phyloP scores from a whole-genome alignment of 2,113 vertebrate genomes.

The Dendropsophus ebraccatus region DNA sequence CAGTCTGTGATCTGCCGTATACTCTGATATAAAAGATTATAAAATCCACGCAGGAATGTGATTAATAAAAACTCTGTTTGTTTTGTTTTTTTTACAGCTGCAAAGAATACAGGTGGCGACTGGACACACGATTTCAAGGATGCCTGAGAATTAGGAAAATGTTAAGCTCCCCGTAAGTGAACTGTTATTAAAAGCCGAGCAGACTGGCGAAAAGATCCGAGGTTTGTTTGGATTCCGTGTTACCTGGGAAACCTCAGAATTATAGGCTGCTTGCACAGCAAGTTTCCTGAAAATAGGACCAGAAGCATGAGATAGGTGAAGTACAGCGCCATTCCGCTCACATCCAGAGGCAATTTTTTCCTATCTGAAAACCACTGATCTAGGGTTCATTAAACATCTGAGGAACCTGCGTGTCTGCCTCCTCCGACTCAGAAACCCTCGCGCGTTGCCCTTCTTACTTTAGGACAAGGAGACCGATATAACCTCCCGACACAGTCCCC shows the following conservation, averaged over 20 bases:
- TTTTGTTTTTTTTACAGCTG: slow-evolving; percentile 33
- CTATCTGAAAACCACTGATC: neutral
- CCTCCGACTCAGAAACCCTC: neutral
- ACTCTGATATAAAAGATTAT: neutral
- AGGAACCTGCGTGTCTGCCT: slow-evolving; percentile 10
- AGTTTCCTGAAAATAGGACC: slow-evolving; percentile 40
- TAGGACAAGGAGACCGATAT: neutral
- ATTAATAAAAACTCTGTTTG: slow-evolving; percentile 3
- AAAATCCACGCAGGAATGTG: neutral
- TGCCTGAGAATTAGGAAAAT: slow-evolving; percentile 26
- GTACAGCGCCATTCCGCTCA: neutral
- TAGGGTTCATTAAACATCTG: slow-evolving; percentile 22
- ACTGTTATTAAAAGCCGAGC: slow-evolving; percentile 5
- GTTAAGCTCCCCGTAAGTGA: slow-evolving; percentile 26
- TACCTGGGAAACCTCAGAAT: slow-evolving; percentile 47
- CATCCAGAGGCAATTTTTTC: neutral
- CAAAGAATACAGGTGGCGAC: slow-evolving; percentile 21
- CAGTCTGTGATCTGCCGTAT: no score
- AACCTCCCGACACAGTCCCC: slow-evolving; percentile 16
- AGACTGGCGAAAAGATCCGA: slow-evolving; percentile 1
- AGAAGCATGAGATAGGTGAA: slow-evolving; percentile 44
- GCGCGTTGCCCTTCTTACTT: neutral
- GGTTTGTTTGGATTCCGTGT: slow-evolving; percentile 44
- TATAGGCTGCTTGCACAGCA: slow-evolving; percentile 26
- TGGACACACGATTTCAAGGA: slow-evolving; percentile 12